Evolutionary conservation across 2,113 vertebrate species (phyloP).

Genomic region (Pelodiscus sinensis): DNA sequence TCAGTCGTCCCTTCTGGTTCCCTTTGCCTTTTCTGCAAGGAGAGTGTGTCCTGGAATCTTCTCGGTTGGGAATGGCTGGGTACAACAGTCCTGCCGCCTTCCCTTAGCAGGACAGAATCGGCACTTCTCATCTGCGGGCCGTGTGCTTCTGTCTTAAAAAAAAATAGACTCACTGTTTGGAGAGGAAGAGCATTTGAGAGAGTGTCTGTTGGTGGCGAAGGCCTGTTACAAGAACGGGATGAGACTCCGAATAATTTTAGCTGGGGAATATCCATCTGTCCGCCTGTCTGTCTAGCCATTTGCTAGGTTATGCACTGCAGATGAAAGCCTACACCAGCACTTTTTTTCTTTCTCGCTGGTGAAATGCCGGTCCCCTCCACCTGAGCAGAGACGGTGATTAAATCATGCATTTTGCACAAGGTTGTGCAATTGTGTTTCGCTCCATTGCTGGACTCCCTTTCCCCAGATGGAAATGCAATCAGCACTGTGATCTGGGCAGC

Average conservation of each 20-base stretch:
- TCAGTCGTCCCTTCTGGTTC: neutral
- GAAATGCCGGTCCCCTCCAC: neutral
- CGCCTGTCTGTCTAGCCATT: neutral
- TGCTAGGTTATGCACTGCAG: slow-evolving; percentile 20
- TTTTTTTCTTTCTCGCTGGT: neutral
- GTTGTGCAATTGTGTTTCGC: neutral
- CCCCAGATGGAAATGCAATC: fast-evolving
- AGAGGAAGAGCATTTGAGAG: fast-evolving
- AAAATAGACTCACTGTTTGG: neutral
- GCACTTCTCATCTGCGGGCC: neutral
- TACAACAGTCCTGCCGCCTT: neutral
- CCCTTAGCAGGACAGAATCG: neutral
- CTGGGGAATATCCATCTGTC: fast-evolving
- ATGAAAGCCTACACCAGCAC: neutral
- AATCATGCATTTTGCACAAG: neutral
- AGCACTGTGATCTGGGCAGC: fast-evolving
- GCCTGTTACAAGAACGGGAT: neutral
- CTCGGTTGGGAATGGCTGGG: neutral
- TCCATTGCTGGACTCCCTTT: neutral
- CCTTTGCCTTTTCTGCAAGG: neutral
- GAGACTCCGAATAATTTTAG: neutral
- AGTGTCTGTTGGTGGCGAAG: neutral
- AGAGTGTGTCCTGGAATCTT: neutral
- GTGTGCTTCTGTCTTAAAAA: neutral
- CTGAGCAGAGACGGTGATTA: neutral